Evolutionary conservation across 37 sponge, comb jelly and placozoan species (phyloP), one percentile per base, ranked within the genome.

Genomic region (Theonella swinhoei): DNA sequence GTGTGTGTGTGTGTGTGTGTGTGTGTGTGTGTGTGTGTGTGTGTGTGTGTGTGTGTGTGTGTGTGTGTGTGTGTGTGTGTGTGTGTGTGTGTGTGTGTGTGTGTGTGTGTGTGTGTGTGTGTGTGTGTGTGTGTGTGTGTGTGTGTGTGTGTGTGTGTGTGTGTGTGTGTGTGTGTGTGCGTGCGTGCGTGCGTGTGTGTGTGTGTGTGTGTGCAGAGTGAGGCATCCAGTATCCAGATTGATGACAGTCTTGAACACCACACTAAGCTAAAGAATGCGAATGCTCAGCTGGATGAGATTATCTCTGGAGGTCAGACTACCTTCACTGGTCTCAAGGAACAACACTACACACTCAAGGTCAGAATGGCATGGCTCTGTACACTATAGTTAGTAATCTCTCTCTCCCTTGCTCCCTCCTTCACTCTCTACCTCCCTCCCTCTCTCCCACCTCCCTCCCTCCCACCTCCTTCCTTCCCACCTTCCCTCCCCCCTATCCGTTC

Each of bases 261-360:
- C 40, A 25, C 78, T 0, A 65, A 70, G 23, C 73, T 92, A 28
- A 35, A 37, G 2, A 20, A 26, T 20, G 89, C 86, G 31, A 78
- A 80, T 69, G 23, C 30, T 33, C 83, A 47, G 0, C 5, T 92
- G 74, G 93, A 92, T 42, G 42, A 47, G 9, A 43, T 92, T 30
- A 28, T 92, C 0, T 40, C 24, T 65, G 82, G 64, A 70, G 93
- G 75, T 0, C 1, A 35, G 5, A 64, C 11, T 31, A 60, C 85
- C 37, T 58, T 92, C 0, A 41, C 40, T 4, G 72, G 63, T 64
- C 67, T 92, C 7, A 42, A 39, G 59, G 59, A 71, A 8, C 91
- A 91, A 39, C 34, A 68, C n/a, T 73, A 54, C 2, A 77, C 74
- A 7, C 65, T 91, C 36, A 91, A 91, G 81, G 90, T 83, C n/a